A percentile compares a stretch with the other conserved stretches of the same genome.
Conservation (phyloP, 2,888 invertebrate genomes). For the Sphinx pinastri region DNA sequence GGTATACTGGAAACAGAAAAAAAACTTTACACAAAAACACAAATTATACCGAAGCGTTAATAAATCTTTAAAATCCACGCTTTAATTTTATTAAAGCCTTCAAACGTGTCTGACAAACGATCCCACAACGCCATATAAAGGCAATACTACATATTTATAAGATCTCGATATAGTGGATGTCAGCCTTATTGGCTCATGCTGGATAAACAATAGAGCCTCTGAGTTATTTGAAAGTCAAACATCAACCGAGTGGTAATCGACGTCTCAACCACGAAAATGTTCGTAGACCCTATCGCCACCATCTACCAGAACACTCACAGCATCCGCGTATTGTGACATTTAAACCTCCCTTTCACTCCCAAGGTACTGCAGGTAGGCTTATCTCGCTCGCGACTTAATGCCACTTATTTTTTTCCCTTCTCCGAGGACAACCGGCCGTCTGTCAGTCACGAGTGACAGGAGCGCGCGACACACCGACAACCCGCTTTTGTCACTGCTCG, state of each 20-base stretch:
- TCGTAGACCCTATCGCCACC: constrained; percentile 58
- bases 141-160: constrained; percentile 68
- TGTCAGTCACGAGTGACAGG: constrained; percentile 62
- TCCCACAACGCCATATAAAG: constrained; percentile 65
- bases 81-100: constrained; percentile 52
- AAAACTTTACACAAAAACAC: constrained; percentile 25
- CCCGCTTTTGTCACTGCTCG: constrained; percentile 63
- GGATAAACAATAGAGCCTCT: constrained; percentile 62
- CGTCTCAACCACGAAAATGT: constrained; percentile 68
- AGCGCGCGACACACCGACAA: constrained; percentile 48
- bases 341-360: constrained; percentile 25
- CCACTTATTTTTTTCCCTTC: constrained; percentile 57
- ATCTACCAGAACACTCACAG: constrained; percentile 55
- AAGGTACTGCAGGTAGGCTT: constrained; percentile 24
- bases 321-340: constrained; percentile 38
- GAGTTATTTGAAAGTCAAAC: constrained; percentile 71
- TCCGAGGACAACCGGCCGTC: constrained; percentile 59
- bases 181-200: constrained; percentile 55
- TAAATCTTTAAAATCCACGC: constrained; percentile 39
- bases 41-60: constrained; percentile 29
- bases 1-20: constrained; percentile 3
- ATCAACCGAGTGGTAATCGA: constrained; percentile 65
- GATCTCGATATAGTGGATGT: constrained; percentile 59
- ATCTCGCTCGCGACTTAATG: constrained; percentile 50
- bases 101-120: constrained; percentile 60